These are phyloP conservation scores for Amphiduros pacificus DNA, from an alignment of 2,888 invertebrate genomes.

Conservation along the genomic window DNA sequence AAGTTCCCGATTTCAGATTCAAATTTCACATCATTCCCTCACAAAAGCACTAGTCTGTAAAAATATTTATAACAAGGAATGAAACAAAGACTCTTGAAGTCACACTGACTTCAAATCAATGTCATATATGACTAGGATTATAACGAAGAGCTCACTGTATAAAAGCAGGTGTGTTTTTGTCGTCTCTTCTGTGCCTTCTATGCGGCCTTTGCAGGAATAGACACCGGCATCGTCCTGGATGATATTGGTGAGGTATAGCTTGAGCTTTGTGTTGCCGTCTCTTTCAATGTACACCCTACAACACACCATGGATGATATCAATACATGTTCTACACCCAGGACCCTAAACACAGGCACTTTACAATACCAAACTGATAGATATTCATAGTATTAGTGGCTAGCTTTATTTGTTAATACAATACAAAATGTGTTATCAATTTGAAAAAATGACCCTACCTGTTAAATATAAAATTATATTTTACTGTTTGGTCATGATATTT, in stretches of 20 bases:
- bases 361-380: too few species aligned
- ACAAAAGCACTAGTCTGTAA: too few species aligned
- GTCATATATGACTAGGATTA: neutral
- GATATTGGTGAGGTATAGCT: slow-evolving; percentile 29
- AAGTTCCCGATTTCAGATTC: neutral
- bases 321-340: too few species aligned
- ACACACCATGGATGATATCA: too few species aligned
- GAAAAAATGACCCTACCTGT: too few species aligned
- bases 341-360: too few species aligned
- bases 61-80: slow-evolving; percentile 13
- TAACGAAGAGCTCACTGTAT: slow-evolving; percentile 9
- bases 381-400: too few species aligned
- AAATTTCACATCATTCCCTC: too few species aligned
- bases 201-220: slow-evolving; percentile 26
- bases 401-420: too few species aligned
- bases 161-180: slow-evolving; percentile 2
- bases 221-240: slow-evolving; percentile 23
- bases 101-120: neutral
- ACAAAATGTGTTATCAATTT: too few species aligned
- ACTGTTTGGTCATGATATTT: too few species aligned
- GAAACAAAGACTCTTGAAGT: slow-evolving; percentile 8
- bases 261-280: slow-evolving; percentile 19
- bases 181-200: slow-evolving; percentile 24
- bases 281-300: slow-evolving; percentile 29
- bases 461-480: too few species aligned